A percentile compares a stretch with the other conserved stretches of the same genome.
Evolutionary conservation across 2,888 invertebrate species (phyloP).

Genomic region (Diarsia dahlii): DNA sequence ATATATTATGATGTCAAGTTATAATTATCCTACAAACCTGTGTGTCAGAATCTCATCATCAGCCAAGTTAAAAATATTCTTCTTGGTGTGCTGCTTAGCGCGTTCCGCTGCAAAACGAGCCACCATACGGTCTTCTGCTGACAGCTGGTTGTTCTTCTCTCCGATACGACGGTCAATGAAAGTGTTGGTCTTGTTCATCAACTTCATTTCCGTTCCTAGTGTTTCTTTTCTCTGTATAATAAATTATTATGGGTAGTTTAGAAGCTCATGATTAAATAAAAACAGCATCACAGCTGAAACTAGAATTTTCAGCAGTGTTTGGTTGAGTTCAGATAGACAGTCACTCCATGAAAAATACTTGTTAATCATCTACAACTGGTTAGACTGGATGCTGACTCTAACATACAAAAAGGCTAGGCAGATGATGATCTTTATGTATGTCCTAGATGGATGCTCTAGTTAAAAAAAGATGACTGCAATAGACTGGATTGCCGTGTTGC

Average conservation of each 20-base stretch:
- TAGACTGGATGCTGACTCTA: too few species aligned
- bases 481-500: not conserved
- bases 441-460: not conserved
- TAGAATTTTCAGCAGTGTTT: not conserved
- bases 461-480: not conserved
- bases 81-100: constrained; percentile 91
- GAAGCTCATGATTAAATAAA: too few species aligned
- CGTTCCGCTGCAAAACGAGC: constrained; percentile 96
- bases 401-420: not conserved
- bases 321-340: not conserved
- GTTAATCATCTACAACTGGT: not conserved
- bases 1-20: too few species aligned
- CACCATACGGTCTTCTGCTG: constrained; percentile 95
- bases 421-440: too few species aligned
- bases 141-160: constrained; percentile 93
- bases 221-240: constrained; percentile 94
- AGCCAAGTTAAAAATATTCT: constrained; percentile 95
- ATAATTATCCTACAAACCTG: constrained; percentile 82
- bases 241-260: not conserved
- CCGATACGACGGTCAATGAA: constrained; percentile 97
- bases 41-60: constrained; percentile 98
- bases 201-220: constrained; percentile 95
- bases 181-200: constrained; percentile 95
- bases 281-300: not conserved
- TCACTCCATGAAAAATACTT: not conserved